Percentiles rank a stretch among this genome's conserved stretches.
These are phyloP conservation scores for Rhinoptilus africanus DNA, from an alignment of 2,113 vertebrate genomes.

Conservation along the genomic window DNA sequence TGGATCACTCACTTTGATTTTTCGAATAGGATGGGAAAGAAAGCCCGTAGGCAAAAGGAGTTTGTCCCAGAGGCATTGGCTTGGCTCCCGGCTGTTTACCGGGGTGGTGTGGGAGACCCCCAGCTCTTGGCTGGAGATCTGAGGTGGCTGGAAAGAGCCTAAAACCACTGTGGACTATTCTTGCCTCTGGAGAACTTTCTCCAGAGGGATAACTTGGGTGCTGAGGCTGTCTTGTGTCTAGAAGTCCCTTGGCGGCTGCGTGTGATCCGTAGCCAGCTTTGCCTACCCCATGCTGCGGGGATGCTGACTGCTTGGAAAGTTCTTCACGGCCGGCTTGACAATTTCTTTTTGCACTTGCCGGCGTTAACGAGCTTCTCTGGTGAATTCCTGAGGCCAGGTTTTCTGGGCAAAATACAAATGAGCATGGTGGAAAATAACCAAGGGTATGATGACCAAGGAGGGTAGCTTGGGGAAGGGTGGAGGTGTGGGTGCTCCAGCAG, in stretches of 20 bases:
- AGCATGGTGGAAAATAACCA: accelerated
- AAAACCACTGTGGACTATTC: not conserved
- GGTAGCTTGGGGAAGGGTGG: not conserved
- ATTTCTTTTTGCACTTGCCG: not conserved
- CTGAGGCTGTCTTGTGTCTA: not conserved
- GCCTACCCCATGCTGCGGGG: accelerated
- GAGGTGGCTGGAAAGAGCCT: not conserved
- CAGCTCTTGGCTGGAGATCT: not conserved
- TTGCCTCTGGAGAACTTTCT: not conserved
- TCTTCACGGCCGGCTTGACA: accelerated
- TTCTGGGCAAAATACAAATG: not conserved
- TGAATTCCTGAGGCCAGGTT: not conserved
- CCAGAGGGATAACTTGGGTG: too few species aligned
- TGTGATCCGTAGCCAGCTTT: not conserved
- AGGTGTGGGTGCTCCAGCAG: not conserved
- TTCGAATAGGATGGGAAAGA: not conserved
- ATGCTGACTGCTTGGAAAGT: not conserved
- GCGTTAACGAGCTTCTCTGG: not conserved
- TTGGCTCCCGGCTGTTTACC: not conserved
- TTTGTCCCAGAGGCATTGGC: not conserved
- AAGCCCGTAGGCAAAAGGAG: accelerated
- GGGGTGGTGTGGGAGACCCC: accelerated
- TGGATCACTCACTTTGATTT: not conserved
- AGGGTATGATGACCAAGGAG: accelerated
- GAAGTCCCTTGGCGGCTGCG: not conserved